phyloP scores from a whole-genome alignment of 2,113 vertebrate species.

The Alligator mississippiensis region DNA sequence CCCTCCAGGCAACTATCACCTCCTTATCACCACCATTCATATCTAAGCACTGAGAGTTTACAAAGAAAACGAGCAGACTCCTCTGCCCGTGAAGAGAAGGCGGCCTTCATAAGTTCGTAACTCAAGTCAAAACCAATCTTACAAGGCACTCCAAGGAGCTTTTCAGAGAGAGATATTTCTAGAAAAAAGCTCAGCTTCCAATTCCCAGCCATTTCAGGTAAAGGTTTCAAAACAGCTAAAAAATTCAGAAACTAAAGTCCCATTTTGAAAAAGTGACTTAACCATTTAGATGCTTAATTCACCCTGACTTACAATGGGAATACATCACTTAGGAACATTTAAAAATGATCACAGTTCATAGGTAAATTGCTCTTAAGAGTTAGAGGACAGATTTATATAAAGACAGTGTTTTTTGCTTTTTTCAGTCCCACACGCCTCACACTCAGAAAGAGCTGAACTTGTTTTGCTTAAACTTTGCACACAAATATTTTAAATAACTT shows the following conservation, averaged over 20 bases:
- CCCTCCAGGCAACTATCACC: no score
- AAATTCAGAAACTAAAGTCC: not conserved
- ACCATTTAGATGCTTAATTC: not conserved
- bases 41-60: fast-evolving
- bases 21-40: no score
- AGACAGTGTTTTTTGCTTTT: not conserved
- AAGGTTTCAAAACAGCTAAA: not conserved
- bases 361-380: not conserved
- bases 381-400: not conserved
- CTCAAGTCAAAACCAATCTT: not conserved
- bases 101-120: not conserved
- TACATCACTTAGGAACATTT: not conserved
- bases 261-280: not conserved
- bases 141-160: not conserved
- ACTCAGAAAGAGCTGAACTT: not conserved
- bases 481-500: not conserved
- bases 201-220: not conserved
- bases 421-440: no score
- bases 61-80: fast-evolving
- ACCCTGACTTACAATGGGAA: not conserved
- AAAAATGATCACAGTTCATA: not conserved
- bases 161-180: not conserved
- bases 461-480: not conserved
- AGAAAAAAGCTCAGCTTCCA: not conserved
- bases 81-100: fast-evolving